Percentiles rank a stretch among this genome's conserved stretches.
Conservation (phyloP, 2,113 vertebrate genomes). For the Malurus elegans region DNA sequence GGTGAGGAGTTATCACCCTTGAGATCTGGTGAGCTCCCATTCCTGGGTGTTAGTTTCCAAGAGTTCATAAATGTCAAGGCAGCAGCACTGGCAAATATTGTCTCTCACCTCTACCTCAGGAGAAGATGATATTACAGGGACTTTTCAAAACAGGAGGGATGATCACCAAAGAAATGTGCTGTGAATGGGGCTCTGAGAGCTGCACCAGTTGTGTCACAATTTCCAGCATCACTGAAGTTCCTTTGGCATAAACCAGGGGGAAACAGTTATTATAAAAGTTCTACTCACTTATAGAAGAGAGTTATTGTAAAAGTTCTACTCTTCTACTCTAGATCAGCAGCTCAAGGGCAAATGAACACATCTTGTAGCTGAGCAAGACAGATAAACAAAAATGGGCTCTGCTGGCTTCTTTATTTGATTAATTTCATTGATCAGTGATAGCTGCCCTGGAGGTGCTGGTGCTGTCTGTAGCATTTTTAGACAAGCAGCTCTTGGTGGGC, state of each 20-base stretch:
- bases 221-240: neutral
- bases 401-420: neutral
- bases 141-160: neutral
- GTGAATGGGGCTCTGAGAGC: neutral
- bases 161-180: neutral
- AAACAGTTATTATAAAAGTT: neutral
- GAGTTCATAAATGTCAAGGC: neutral
- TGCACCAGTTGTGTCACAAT: rapidly evolving
- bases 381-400: neutral
- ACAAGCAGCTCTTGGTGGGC: neutral
- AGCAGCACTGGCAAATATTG: neutral
- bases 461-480: neutral
- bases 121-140: neutral
- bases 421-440: neutral
- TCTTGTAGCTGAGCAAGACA: neutral
- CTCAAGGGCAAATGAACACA: neutral
- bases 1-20: neutral
- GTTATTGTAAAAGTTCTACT: neutral
- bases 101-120: neutral
- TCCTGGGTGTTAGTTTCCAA: neutral
- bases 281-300: neutral
- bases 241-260: neutral
- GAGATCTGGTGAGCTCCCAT: neutral
- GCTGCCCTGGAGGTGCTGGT: neutral
- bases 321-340: neutral